A percentile compares a stretch with the other conserved stretches of the same genome.
These are phyloP conservation scores for Drosophila leonis DNA, from an alignment of 2,888 invertebrate species.

Conservation along the genomic window DNA sequence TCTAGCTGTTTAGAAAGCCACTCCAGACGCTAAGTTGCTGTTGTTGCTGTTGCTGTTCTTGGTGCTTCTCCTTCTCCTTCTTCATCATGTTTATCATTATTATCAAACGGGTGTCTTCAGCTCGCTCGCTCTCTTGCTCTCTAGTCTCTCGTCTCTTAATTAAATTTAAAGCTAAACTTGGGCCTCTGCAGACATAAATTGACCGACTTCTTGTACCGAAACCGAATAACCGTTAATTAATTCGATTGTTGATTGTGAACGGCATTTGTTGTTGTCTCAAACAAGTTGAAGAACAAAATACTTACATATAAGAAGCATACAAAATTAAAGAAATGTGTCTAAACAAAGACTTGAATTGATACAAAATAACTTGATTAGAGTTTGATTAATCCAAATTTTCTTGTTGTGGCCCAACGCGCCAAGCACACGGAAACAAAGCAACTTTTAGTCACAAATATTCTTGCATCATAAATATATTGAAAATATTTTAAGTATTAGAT, in stretches of 20 bases:
- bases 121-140: constrained; percentile 11
- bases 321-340: constrained; percentile 3
- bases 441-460: neutral
- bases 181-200: constrained; percentile 44
- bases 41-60: neutral
- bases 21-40: constrained; percentile 48
- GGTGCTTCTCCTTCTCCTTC: neutral
- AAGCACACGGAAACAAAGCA: neutral
- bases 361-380: neutral
- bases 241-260: constrained; percentile 56
- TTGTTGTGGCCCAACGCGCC: neutral
- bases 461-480: constrained; percentile 1
- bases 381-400: constrained; percentile 21
- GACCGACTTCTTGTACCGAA: constrained; percentile 75
- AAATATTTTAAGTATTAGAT: neutral
- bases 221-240: constrained; percentile 74
- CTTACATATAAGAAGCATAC: neutral
- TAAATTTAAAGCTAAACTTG: constrained; percentile 68
- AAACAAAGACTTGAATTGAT: constrained; percentile 2
- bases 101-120: constrained; percentile 25
- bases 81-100: neutral
- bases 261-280: constrained; percentile 14
- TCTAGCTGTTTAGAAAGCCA: constrained; percentile 73
- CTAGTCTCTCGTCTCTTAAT: constrained; percentile 54
- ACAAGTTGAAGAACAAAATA: neutral